These are phyloP conservation scores for Melospiza georgiana DNA, from an alignment of 2,113 vertebrate species.

Conservation along the genomic window DNA sequence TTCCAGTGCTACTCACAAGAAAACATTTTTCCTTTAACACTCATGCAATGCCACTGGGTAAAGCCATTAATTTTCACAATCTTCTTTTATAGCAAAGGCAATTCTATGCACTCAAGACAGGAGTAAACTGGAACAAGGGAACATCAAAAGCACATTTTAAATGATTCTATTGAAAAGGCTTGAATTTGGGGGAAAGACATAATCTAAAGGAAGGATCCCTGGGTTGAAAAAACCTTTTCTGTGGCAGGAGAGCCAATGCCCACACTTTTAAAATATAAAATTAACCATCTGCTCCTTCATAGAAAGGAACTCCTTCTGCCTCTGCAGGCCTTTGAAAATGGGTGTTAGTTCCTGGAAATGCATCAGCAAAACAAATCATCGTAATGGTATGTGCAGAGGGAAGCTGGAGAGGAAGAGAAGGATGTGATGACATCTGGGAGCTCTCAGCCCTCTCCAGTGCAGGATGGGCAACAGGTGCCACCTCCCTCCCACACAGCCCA, in stretches of 20 bases:
- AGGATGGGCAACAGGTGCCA: background rate
- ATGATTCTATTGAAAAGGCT: background rate
- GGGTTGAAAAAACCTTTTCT: background rate
- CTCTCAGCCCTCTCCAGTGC: background rate
- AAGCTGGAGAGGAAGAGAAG: background rate
- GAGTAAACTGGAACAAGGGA: background rate
- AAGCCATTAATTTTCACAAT: background rate
- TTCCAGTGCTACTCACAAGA: background rate
- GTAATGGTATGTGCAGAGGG: background rate
- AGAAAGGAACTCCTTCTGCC: background rate
- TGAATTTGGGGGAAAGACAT: background rate
- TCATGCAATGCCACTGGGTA: rapidly evolving
- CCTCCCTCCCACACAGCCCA: background rate
- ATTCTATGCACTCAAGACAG: background rate
- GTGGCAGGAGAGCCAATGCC: background rate
- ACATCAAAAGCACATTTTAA: background rate
- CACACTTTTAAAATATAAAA: background rate
- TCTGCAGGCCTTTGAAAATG: background rate
- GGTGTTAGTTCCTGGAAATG: background rate
- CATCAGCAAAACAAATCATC: background rate
- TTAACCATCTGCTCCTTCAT: background rate
- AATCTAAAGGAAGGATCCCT: background rate
- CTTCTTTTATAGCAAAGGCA: background rate
- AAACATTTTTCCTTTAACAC: background rate
- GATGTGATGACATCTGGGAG: background rate